Conservation (phyloP, 2,797 vertebrate species). For the Sebastes diploproa region DNA sequence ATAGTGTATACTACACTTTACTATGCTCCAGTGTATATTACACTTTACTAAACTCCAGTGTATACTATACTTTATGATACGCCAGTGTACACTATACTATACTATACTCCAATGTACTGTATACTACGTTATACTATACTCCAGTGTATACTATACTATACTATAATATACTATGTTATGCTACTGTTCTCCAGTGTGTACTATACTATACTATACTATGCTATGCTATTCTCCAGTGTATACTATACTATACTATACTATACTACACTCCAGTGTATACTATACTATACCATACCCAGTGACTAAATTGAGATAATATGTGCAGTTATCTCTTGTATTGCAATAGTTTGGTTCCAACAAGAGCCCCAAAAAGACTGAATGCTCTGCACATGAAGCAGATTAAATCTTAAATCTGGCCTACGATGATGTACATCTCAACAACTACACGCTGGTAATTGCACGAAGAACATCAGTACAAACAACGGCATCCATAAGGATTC, state of each 20-base stretch:
- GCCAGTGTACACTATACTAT: no score
- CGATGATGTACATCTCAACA: neutral
- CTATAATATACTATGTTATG: no score
- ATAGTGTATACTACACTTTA: no score
- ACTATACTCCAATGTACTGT: no score
- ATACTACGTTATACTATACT: no score
- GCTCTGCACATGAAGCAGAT: neutral
- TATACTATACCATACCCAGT: neutral
- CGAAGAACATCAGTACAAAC: neutral
- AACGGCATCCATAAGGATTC: conserved; percentile 15
- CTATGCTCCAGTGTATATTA: no score
- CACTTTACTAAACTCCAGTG: no score
- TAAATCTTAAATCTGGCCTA: neutral
- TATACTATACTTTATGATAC: no score
- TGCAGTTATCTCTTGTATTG: neutral
- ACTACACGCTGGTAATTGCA: neutral
- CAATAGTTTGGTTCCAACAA: neutral
- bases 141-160: neutral
- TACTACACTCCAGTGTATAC: neutral
- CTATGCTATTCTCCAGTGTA: neutral
- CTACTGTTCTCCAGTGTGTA: neutral
- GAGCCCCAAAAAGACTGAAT: neutral
- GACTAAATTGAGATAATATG: neutral
- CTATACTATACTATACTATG: no score
- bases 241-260: no score